Evolutionary conservation across 2,888 invertebrate species (phyloP), one percentile per base, ranked within the genome.

Genomic region (Polydrusus pterygomalis): DNA sequence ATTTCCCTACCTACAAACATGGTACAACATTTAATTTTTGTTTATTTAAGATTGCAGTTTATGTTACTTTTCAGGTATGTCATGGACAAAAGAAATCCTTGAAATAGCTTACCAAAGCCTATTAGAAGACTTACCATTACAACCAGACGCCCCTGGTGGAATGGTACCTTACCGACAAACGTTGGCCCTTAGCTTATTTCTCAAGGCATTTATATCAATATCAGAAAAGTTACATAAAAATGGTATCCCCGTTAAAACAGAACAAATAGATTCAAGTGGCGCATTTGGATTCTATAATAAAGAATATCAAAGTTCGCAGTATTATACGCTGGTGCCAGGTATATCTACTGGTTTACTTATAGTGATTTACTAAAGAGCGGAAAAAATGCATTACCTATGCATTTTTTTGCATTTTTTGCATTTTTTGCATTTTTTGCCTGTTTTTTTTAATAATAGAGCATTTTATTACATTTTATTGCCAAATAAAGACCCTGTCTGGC

Each of bases 111-210:
- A 91, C 65, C 87, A 90, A 45, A 89, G 88, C 11, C 88, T 97
- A 6, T 89, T 91, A 11, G 88, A 92, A 71, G 97, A 98, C 84
- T 87, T 97, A 15, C 91, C 94, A 0, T 87, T 98, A 80, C 88
- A 92, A 38, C 91, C 92, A 8, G 88, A 89, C 60, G 92, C 92
- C 34, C 93, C 93, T 10, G 93, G 93, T 58, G 93, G 93, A 74
- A 92, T 92, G 91, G 89, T 91, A 17, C 88, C 89, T 64, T 93
- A 91, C 84, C 87, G 93, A 62, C 88, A 90, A 69, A 90, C 92
- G 2, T 88, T 93, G 60, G 91, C 90, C 1, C 88, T 95, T 2
- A 94, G 94, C 83, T 88, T 94, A 68, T 94, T 94, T 83, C 93
- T 93, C 80, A 92, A 92, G 87, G 92, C 91, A 65, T 94, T 74